Percentiles rank a stretch among this genome's conserved stretches.
Evolutionary conservation across 2,888 invertebrate genomes (phyloP).

Genomic region (Yponomeuta cagnagella): DNA sequence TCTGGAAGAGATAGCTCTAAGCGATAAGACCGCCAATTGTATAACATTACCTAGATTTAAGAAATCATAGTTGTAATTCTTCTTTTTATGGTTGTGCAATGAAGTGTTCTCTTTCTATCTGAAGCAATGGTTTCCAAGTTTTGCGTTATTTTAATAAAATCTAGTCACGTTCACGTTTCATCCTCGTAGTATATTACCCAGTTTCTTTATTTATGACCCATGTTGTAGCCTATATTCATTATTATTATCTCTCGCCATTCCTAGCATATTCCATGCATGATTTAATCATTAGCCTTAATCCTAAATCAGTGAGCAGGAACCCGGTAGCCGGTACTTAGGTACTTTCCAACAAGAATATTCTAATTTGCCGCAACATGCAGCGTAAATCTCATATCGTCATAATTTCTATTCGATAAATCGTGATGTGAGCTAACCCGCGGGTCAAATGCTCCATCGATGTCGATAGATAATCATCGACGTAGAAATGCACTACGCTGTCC

Average conservation of each 20-base stretch:
- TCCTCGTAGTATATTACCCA: no score
- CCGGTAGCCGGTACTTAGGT: constrained; percentile 10
- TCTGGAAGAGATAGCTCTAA: no score
- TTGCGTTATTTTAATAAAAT: no score
- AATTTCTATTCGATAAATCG: constrained; percentile 44
- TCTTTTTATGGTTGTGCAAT: no score
- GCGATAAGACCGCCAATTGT: no score
- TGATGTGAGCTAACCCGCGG: constrained; percentile 51
- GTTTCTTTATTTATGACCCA: no score
- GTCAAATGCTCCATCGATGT: constrained; percentile 52
- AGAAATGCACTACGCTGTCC: constrained; percentile 45
- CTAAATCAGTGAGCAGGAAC: neutral
- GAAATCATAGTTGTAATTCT: no score
- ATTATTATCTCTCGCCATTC: neutral
- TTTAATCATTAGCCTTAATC: neutral
- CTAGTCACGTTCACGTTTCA: no score
- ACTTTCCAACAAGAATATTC: constrained; percentile 39
- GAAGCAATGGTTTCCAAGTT: no score
- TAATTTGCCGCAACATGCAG: constrained; percentile 40
- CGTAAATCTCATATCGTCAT: constrained; percentile 19
- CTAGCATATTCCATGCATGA: neutral
- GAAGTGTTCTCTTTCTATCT: no score
- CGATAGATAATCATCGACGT: constrained; percentile 43
- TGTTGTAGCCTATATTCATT: no score
- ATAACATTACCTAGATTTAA: no score